Evolutionary conservation across 2,113 vertebrate genomes (phyloP), one percentile per base, ranked within the genome.

Genomic region (Prunella himalayana): DNA sequence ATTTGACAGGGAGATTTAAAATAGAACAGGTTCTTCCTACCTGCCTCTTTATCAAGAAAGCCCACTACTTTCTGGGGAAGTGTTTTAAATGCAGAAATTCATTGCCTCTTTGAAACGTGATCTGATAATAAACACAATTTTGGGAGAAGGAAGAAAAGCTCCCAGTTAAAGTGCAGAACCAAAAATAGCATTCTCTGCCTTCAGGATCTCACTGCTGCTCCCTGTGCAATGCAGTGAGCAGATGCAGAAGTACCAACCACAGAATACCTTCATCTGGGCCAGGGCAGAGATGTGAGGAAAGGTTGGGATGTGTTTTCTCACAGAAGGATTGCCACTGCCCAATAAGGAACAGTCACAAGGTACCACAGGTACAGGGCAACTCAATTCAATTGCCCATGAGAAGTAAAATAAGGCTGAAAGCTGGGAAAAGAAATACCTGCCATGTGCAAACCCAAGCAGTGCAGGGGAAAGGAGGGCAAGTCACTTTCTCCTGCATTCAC

Each of bases 221-320:
- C 39, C 72, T 44, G 51, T 0, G 3, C 0, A 0, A n/a, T 2
- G 2, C 47, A 35, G 63, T 30, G 68, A 73, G 83, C 64, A 59
- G 76, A 37, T 86, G 65, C 50, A 87, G 87, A 60, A 59, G 61
- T 42, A 44, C 28, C 2, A 2, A 51, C 19, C 2, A 1, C 68
- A 44, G 50, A 33, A n/a, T 5, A 35, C 15, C 13, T 47, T 82
- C 27, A 47, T 37, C 35, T 51, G 71, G 54, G 47, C 57, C 61
- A 65, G 37, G 63, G 17, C 37, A 51, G 35, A 7, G 22, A 24
- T 5, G 35, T 24, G 57, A 63, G 60, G 59, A 39, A 75, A 72
- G 42, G 39, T 1, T 56, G 59, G 60, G 45, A 27, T 15, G 6
- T 80, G 30, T 11, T 69, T 44, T 79, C 77, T 77, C 59, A 61